These are phyloP conservation scores for Lordiphosa fenestrarum DNA, from an alignment of 2,888 invertebrate genomes.

Conservation along the genomic window DNA sequence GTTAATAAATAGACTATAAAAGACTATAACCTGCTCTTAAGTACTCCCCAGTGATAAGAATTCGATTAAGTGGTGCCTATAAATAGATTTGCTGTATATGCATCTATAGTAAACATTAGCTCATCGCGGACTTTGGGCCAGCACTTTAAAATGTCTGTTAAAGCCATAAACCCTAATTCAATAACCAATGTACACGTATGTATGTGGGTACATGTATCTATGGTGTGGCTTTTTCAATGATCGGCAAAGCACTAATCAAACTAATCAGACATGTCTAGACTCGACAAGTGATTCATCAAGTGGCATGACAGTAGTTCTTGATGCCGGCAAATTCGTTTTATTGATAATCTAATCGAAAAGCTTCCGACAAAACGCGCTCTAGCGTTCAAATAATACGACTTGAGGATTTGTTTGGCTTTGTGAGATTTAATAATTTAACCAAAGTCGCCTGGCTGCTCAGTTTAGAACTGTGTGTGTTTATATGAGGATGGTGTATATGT, in stretches of 20 bases:
- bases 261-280: constrained; percentile 8
- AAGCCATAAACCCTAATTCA: too few species aligned
- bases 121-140: too few species aligned
- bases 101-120: too few species aligned
- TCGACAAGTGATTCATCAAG: constrained; percentile 4
- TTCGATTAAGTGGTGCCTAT: too few species aligned
- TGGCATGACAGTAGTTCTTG: constrained; percentile 1
- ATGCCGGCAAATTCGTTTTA: background rate
- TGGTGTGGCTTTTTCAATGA: too few species aligned
- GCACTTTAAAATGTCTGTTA: too few species aligned
- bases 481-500: constrained; percentile 22
- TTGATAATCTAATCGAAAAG: constrained; percentile 6
- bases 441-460: constrained; percentile 14
- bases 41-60: too few species aligned
- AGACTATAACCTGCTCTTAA: too few species aligned
- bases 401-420: background rate
- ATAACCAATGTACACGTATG: too few species aligned
- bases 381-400: background rate
- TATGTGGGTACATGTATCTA: too few species aligned
- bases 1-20: too few species aligned
- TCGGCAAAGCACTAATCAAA: background rate
- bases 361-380: background rate
- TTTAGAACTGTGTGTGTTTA: constrained; percentile 18
- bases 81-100: too few species aligned
- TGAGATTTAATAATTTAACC: constrained; percentile 37